Conservation (phyloP, 2,797 vertebrate species). For the Austrolebias charrua region DNA sequence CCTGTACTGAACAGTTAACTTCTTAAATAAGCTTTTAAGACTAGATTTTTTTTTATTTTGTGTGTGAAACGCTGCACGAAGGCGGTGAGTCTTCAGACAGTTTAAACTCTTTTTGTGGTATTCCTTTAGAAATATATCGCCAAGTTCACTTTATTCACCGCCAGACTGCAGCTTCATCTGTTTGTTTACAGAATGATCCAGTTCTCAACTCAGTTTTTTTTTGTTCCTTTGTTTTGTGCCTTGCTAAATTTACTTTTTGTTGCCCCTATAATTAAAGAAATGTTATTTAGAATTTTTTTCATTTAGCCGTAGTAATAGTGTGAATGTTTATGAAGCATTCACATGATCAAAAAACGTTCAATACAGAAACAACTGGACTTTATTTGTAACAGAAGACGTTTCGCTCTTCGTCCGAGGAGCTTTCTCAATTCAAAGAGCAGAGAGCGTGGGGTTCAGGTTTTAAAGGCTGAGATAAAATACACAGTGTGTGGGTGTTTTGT, state of each 20-base stretch:
- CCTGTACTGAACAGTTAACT: constrained; percentile 7
- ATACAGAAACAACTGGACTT: too few species aligned
- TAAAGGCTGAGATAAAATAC: too few species aligned
- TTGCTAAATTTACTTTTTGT: too few species aligned
- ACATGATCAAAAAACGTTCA: too few species aligned
- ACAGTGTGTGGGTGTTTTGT: too few species aligned
- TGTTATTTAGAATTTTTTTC: not conserved
- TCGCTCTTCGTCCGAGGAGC: too few species aligned
- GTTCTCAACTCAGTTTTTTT: not conserved
- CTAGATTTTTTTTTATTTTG: not conserved
- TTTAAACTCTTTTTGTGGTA: not conserved
- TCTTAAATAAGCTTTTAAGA: not conserved
- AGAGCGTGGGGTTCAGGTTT: too few species aligned
- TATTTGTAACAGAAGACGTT: too few species aligned
- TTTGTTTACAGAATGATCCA: not conserved
- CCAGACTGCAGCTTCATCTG: not conserved
- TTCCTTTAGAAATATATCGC: not conserved
- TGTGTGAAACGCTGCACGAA: constrained; percentile 6
- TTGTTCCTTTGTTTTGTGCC: not conserved
- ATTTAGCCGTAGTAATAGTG: not conserved
- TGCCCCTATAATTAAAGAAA: not conserved
- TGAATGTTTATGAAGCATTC: too few species aligned
- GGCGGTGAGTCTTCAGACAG: not conserved
- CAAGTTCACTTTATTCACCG: not conserved
- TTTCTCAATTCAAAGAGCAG: too few species aligned